These are phyloP conservation scores for Crypturellus tataupa DNA, from an alignment of 2,797 vertebrate species.

Conservation along the genomic window DNA sequence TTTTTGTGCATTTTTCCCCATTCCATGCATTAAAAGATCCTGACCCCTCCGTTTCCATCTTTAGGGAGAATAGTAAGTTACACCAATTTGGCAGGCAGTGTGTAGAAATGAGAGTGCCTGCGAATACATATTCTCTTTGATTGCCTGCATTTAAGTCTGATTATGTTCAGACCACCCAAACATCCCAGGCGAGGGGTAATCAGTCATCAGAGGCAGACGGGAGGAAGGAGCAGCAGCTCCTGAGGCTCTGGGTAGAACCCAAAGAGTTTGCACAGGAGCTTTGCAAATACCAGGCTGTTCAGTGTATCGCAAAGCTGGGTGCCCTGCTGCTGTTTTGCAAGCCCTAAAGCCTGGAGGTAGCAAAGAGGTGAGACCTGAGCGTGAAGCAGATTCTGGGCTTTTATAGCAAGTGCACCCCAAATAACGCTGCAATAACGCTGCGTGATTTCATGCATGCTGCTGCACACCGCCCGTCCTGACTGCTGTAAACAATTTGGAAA, in stretches of 20 bases:
- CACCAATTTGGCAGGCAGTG: slow-evolving; percentile 71
- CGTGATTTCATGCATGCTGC: background rate
- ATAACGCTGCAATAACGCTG: background rate
- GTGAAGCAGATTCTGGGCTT: background rate
- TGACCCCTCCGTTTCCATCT: slow-evolving; percentile 78
- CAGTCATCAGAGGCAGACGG: slow-evolving; percentile 34
- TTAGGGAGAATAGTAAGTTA: slow-evolving; percentile 69
- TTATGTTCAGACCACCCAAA: slow-evolving; percentile 79
- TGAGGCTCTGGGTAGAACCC: slow-evolving; percentile 8
- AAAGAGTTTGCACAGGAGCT: background rate
- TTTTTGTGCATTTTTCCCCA: slow-evolving; percentile 69
- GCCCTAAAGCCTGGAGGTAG: accelerated
- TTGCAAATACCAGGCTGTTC: background rate
- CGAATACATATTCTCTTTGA: slow-evolving; percentile 77
- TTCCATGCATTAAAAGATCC: slow-evolving; percentile 78
- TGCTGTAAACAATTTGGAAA: accelerated
- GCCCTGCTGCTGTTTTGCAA: background rate
- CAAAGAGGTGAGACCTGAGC: background rate
- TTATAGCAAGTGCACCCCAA: background rate
- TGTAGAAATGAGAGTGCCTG: slow-evolving; percentile 66
- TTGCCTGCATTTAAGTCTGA: slow-evolving; percentile 78
- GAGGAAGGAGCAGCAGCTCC: slow-evolving; percentile 15
- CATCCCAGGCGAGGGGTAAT: slow-evolving; percentile 29
- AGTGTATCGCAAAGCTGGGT: accelerated
- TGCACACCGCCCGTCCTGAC: background rate